Conservation (phyloP, 2,113 vertebrate genomes). For the Elephas maximus region DNA sequence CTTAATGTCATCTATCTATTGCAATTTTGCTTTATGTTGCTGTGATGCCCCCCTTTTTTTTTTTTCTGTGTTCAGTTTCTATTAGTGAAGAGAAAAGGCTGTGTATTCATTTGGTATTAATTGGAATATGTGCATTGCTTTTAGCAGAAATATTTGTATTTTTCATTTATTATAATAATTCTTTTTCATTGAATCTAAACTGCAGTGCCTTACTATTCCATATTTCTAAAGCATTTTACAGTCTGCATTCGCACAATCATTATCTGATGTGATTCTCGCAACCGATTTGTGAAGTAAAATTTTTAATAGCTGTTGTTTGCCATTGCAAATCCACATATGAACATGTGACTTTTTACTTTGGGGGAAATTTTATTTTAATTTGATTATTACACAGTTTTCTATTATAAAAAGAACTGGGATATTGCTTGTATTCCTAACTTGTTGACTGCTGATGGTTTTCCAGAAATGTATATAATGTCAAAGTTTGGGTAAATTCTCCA, state of each 20-base stretch:
- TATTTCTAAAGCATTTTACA: slow-evolving; percentile 15
- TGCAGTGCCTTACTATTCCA: neutral
- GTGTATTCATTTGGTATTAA: slow-evolving; percentile 34
- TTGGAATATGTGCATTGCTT: slow-evolving; percentile 3
- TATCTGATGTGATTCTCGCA: neutral
- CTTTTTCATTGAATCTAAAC: slow-evolving; percentile 52
- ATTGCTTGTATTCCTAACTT: neutral
- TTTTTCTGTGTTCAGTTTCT: neutral
- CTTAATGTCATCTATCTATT: neutral
- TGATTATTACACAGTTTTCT: neutral
- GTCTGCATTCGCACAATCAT: neutral
- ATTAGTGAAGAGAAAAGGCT: neutral
- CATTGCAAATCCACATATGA: neutral
- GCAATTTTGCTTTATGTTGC: slow-evolving; percentile 46
- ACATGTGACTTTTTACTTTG: slow-evolving; percentile 5
- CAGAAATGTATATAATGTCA: slow-evolving; percentile 2
- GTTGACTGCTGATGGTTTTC: slow-evolving; percentile 23
- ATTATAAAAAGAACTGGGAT: neutral
- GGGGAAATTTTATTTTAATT: slow-evolving; percentile 24
- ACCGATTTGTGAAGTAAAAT: neutral
- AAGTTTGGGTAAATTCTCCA: neutral
- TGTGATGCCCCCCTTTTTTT: neutral
- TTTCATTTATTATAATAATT: slow-evolving; percentile 34
- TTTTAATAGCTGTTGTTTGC: neutral
- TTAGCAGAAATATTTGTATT: slow-evolving; percentile 23